These are phyloP conservation scores for Drosophila lacicola DNA, from an alignment of 2,888 invertebrate genomes.

Conservation along the genomic window DNA sequence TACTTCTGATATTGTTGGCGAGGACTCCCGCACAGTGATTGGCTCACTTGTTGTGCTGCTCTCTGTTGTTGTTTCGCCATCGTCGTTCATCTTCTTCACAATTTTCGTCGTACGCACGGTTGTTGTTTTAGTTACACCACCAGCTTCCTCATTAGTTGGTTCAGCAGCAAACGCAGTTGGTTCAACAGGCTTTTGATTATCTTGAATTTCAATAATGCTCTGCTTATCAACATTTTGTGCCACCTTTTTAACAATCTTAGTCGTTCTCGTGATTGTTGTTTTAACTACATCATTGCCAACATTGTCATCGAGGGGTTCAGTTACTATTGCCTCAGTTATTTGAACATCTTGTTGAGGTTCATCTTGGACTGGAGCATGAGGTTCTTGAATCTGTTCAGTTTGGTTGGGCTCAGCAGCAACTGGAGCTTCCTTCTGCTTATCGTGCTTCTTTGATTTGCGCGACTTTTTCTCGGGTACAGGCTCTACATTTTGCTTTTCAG, in stretches of 20 bases:
- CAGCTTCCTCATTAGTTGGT: slow-evolving; percentile 22
- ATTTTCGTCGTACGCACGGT: slow-evolving; percentile 82
- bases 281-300: slow-evolving; percentile 72
- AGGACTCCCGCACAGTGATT: slow-evolving; percentile 67
- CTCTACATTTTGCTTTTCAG: slow-evolving; percentile 41
- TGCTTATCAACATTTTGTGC: slow-evolving; percentile 68
- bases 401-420: neutral
- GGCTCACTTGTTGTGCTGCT: slow-evolving; percentile 69
- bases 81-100: slow-evolving; percentile 77
- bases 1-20: slow-evolving; percentile 66
- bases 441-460: slow-evolving; percentile 34
- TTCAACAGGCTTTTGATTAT: slow-evolving; percentile 12
- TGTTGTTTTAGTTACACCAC: slow-evolving; percentile 81
- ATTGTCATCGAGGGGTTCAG: slow-evolving; percentile 21
- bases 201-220: slow-evolving; percentile 18
- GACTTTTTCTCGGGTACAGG: slow-evolving; percentile 28
- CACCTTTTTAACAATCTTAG: slow-evolving; percentile 79
- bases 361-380: slow-evolving; percentile 12
- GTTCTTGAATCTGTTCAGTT: slow-evolving; percentile 6
- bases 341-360: slow-evolving; percentile 5
- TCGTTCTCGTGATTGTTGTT: slow-evolving; percentile 80
- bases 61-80: slow-evolving; percentile 68
- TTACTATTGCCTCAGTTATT: neutral
- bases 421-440: slow-evolving; percentile 1
- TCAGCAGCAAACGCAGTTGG: slow-evolving; percentile 29